Evolutionary conservation across 2,113 vertebrate species (phyloP).

Genomic region (Seriola dumerili): DNA sequence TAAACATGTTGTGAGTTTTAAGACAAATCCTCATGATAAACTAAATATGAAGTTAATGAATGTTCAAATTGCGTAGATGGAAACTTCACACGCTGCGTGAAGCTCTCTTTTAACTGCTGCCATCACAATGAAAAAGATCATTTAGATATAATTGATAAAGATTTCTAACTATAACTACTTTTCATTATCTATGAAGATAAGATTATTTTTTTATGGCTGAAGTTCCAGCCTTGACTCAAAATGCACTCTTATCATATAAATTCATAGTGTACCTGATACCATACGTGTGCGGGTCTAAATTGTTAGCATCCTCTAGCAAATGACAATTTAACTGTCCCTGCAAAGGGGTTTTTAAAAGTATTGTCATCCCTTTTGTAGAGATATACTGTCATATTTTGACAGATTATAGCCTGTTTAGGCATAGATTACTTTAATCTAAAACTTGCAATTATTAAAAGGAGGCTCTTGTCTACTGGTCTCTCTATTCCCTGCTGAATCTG

Average conservation of each 20-base stretch:
- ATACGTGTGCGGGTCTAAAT: neutral
- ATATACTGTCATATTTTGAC: no score
- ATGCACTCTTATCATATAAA: neutral
- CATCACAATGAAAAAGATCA: neutral
- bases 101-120: constrained; percentile 15
- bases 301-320: no score
- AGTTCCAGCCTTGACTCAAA: neutral
- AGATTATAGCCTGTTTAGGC: neutral
- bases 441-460: neutral
- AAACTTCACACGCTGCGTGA: constrained; percentile 16
- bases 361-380: no score
- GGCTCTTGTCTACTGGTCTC: neutral
- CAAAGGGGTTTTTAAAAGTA: no score
- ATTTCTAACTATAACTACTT: no score
- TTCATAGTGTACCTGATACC: neutral
- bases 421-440: no score
- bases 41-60: constrained; percentile 42
- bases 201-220: neutral
- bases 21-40: constrained; percentile 45
- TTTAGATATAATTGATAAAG: no score
- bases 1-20: constrained; percentile 20
- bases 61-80: neutral
- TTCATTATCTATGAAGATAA: no score
- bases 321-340: no score
- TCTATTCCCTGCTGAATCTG: neutral